phyloP scores from a whole-genome alignment of 2,113 vertebrate genomes.

The Trinectes maculatus region DNA sequence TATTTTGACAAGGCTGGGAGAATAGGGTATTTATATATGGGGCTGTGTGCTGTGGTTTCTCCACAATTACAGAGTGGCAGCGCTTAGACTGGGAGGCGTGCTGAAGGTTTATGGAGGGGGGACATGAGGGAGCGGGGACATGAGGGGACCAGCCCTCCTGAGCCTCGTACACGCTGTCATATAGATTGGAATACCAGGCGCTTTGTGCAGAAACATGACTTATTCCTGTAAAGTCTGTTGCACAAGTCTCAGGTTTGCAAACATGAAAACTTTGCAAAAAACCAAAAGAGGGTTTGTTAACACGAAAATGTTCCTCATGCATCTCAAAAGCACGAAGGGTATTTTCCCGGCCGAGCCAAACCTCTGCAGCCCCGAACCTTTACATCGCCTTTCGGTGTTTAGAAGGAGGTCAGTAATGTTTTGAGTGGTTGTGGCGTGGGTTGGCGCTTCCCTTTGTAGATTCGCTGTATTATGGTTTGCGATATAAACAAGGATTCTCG shows the following conservation, averaged over 20 bases:
- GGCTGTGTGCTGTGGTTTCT: slow-evolving; percentile 83
- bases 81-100: slow-evolving; percentile 81
- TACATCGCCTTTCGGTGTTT: slow-evolving; percentile 69
- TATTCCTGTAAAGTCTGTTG: neutral
- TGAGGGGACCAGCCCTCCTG: slow-evolving; percentile 73
- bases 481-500: slow-evolving; percentile 78
- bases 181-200: slow-evolving; percentile 28
- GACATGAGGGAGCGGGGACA: slow-evolving; percentile 57
- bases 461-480: slow-evolving; percentile 64
- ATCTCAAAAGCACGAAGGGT: slow-evolving; percentile 29
- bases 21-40: slow-evolving; percentile 84
- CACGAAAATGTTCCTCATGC: neutral
- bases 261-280: neutral
- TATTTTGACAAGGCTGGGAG: slow-evolving; percentile 83
- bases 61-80: slow-evolving; percentile 85
- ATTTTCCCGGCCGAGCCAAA: slow-evolving; percentile 43
- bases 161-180: slow-evolving; percentile 60
- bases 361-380: slow-evolving; percentile 58
- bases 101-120: slow-evolving; percentile 76
- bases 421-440: slow-evolving; percentile 74
- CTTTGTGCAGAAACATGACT: slow-evolving; percentile 23
- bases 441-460: slow-evolving; percentile 71
- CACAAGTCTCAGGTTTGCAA: neutral
- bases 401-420: slow-evolving; percentile 76
- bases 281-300: neutral